phyloP scores from a whole-genome alignment of 1,140 invertebrate genomes.

The Agrypnia vestita region DNA sequence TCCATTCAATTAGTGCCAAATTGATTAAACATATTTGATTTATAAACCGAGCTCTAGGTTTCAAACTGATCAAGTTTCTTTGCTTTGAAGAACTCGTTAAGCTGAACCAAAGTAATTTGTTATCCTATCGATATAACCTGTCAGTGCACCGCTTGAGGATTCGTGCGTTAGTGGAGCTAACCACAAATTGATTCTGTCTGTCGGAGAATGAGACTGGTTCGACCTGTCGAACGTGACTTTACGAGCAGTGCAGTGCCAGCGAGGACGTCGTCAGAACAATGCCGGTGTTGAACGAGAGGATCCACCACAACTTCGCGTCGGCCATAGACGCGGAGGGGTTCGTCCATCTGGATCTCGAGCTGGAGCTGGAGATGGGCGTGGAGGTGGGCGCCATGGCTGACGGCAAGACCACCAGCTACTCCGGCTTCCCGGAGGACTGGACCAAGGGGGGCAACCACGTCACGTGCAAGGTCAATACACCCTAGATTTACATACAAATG shows the following conservation, averaged over 20 bases:
- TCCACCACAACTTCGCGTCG: constrained; percentile 40
- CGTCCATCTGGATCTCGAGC: constrained; percentile 48
- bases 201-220: constrained; percentile 5
- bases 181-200: neutral
- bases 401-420: neutral
- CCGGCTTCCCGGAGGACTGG: constrained; percentile 25
- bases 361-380: constrained; percentile 47
- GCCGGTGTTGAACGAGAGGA: constrained; percentile 55
- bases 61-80: neutral
- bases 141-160: too few species aligned
- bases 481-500: neutral
- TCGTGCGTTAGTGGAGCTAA: too few species aligned
- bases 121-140: too few species aligned
- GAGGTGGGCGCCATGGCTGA: constrained; percentile 6
- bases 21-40: constrained; percentile 16
- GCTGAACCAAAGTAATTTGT: too few species aligned
- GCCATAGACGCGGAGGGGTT: constrained; percentile 56
- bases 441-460: constrained; percentile 5
- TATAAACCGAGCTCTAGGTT: constrained; percentile 2
- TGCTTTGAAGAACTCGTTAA: constrained; percentile 21
- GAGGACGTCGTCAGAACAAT: constrained; percentile 12
- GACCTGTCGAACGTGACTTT: neutral
- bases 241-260: constrained; percentile 3
- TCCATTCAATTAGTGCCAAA: constrained; percentile 32
- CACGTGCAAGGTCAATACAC: constrained; percentile 26